Percentiles rank a stretch among this genome's conserved stretches.
Evolutionary conservation across 2,888 invertebrate species (phyloP).

Genomic region (Troides helena): DNA sequence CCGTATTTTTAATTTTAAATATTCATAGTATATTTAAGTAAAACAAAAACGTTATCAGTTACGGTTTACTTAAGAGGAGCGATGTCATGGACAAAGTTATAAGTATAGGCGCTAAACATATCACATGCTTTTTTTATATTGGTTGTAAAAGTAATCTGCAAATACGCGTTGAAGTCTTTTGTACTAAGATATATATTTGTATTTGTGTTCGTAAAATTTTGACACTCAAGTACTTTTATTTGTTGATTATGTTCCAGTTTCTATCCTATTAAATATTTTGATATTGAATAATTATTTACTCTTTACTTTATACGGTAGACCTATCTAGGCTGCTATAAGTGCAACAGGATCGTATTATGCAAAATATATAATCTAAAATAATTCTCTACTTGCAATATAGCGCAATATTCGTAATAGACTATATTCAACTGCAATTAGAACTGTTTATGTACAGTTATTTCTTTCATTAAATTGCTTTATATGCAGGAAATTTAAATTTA

Average conservation of each 20-base stretch:
- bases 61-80: too few species aligned
- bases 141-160: not conserved
- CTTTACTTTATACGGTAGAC: not conserved
- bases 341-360: not conserved
- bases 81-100: too few species aligned
- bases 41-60: too few species aligned
- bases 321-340: not conserved
- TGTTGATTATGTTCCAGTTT: not conserved
- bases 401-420: not conserved
- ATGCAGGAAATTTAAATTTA: not conserved
- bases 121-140: not conserved
- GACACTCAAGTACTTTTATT: not conserved
- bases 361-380: not conserved
- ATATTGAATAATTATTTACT: not conserved
- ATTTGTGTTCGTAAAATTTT: not conserved
- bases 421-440: not conserved
- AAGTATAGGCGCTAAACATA: not conserved
- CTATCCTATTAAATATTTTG: not conserved
- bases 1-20: not conserved
- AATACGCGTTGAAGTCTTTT: constrained; percentile 37
- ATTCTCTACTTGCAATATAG: not conserved
- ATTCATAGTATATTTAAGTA: not conserved
- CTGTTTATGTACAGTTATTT: not conserved
- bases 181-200: constrained; percentile 7
- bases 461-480: too few species aligned